A percentile compares a stretch with the other conserved stretches of the same genome.
Conservation (phyloP, 2,797 vertebrate genomes). For the Chaunax sp. region DNA sequence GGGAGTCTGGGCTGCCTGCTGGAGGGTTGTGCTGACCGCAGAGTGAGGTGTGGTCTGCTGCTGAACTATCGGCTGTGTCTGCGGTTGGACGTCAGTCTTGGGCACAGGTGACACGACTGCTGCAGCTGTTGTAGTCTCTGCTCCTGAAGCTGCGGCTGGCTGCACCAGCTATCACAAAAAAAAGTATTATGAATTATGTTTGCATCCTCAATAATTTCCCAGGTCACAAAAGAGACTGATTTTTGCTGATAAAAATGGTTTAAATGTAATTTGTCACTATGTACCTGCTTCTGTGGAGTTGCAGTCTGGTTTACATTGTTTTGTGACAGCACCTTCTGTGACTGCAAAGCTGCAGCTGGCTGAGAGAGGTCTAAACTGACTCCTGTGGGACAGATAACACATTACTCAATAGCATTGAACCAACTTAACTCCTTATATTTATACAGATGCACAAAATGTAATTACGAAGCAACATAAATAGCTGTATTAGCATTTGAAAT, state of each 20-base stretch:
- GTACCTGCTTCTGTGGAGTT: conserved; percentile 78
- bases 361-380: conserved; percentile 84
- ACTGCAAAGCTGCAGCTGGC: conserved; percentile 85
- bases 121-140: conserved; percentile 68
- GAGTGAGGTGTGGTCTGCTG: conserved; percentile 59
- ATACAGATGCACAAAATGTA: neutral
- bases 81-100: conserved; percentile 74
- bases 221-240: neutral
- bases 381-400: conserved; percentile 74
- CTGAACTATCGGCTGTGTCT: conserved; percentile 61
- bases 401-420: conserved; percentile 32
- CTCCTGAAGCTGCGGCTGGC: conserved; percentile 75
- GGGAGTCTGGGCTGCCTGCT: conserved; percentile 72
- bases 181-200: too few species aligned
- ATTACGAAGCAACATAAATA: conserved; percentile 19
- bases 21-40: conserved; percentile 51
- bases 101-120: conserved; percentile 60
- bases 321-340: conserved; percentile 84
- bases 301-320: conserved; percentile 70
- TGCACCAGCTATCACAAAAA: conserved; percentile 65
- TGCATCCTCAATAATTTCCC: neutral
- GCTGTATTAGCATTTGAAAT: neutral
- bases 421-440: neutral
- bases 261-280: neutral
- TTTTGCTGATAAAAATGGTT: neutral